Conservation (phyloP, 1,140 invertebrate genomes). For the Caenorhabditis briggsae region DNA sequence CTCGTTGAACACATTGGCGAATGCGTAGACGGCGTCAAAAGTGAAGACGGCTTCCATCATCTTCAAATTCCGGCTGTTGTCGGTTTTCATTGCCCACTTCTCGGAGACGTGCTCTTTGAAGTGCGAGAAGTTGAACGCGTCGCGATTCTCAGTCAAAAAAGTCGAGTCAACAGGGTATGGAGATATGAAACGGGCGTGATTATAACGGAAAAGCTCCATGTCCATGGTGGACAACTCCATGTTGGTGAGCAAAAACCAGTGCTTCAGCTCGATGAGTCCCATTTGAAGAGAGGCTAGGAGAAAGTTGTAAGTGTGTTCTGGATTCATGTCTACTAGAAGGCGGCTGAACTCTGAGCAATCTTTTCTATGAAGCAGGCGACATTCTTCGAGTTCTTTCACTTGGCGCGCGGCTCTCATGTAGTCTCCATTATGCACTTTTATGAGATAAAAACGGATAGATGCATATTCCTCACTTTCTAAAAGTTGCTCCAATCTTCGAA, state of each 20-base stretch:
- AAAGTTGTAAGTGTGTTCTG: constrained; percentile 73
- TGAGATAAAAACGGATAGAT: constrained; percentile 72
- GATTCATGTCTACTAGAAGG: constrained; percentile 75
- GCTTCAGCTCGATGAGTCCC: constrained; percentile 76
- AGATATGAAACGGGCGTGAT: constrained; percentile 76
- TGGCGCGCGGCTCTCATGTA: constrained; percentile 72
- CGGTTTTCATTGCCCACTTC: constrained; percentile 66
- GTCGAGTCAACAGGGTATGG: constrained; percentile 69
- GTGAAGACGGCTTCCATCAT: constrained; percentile 75
- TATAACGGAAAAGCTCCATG: constrained; percentile 76
- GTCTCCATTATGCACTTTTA: constrained; percentile 73
- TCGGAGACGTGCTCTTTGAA: constrained; percentile 62
- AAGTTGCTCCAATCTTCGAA: constrained; percentile 66
- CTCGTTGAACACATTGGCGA: constrained; percentile 69
- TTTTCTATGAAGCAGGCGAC: constrained; percentile 67
- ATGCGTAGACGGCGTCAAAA: constrained; percentile 74
- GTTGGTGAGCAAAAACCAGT: constrained; percentile 77
- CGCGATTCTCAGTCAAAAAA: constrained; percentile 56
- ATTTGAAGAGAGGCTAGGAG: constrained; percentile 77
- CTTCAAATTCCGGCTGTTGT: constrained; percentile 68
- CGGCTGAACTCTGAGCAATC: constrained; percentile 75
- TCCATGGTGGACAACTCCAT: constrained; percentile 76
- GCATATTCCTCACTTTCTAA: constrained; percentile 73
- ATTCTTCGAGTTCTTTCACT: constrained; percentile 75
- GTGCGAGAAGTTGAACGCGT: constrained; percentile 61